phyloP scores from a whole-genome alignment of 2,797 vertebrate species.

The Hozukius guyotensis region DNA sequence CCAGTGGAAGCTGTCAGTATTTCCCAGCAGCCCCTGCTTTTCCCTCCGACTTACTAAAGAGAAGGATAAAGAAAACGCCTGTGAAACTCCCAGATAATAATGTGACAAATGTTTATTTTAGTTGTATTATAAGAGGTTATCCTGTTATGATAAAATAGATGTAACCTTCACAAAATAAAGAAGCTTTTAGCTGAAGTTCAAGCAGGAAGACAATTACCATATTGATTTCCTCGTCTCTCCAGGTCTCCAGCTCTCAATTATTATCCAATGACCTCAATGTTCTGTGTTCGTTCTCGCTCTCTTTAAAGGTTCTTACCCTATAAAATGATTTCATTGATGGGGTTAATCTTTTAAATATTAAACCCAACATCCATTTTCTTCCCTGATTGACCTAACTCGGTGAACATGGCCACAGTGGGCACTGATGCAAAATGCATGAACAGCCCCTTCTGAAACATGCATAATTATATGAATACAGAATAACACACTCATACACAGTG shows the following conservation, averaged over 20 bases:
- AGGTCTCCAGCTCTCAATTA: background rate
- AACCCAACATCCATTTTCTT: background rate
- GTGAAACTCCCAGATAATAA: background rate
- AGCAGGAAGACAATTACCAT: background rate
- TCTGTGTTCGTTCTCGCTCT: background rate
- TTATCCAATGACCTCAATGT: background rate
- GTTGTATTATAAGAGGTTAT: background rate
- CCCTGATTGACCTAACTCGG: conserved; percentile 14
- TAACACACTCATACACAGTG: background rate
- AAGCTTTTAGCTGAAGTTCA: background rate
- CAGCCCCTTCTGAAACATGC: conserved; percentile 15
- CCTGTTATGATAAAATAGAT: background rate
- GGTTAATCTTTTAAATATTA: conserved; percentile 9
- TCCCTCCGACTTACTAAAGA: background rate
- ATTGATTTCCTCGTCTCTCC: background rate
- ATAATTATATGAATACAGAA: conserved; percentile 31
- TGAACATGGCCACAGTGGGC: background rate
- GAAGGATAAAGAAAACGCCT: background rate
- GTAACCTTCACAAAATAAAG: background rate
- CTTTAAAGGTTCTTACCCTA: conserved; percentile 1
- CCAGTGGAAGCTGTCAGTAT: too few species aligned
- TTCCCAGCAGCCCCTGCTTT: background rate
- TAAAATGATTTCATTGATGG: conserved; percentile 5
- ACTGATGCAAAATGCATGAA: conserved; percentile 45
- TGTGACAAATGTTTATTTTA: background rate